Evolutionary conservation across 2,888 invertebrate genomes (phyloP), one percentile per base, ranked within the genome.

Genomic region (Chalcis sispes): DNA sequence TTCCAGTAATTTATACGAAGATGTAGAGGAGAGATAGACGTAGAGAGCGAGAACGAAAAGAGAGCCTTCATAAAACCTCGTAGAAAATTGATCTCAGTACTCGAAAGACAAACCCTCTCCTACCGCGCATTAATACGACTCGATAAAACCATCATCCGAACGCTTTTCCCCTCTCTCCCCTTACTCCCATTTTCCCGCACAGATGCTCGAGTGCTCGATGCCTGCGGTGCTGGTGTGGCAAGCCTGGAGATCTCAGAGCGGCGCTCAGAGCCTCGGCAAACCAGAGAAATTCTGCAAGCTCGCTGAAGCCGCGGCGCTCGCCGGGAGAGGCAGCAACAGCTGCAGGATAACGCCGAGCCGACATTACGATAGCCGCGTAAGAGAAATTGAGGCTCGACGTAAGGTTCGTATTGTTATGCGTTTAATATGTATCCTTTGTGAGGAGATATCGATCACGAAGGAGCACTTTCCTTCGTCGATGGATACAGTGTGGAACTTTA

Each of bases 141-240:
- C 59, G 59, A 48, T 69, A 69, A 69, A 65, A 8, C 42, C 20
- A 48, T 29, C 32, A n/a, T 4, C 15, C 13, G 1, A 27, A 4
- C 23, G 20, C 13, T 20, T 23, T 40, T 13, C 7, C 13, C 25
- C 48, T 29, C 1, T 13, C 10, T 48, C 25, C 27, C 15, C 13
- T 29, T 15, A 50, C 32, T 20, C 36, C 1, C n/a, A 25, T 50
- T 25, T 48, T 32, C 4, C 7, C 4, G 1, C 5, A 65, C 89
- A 91, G 69, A 89, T 91, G 80, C 87, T 93, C 71, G 92, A 93
- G 84, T 90, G 90, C 79, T 91, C 92, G 7, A 90, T 93, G 78
- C 93, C 93, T 0, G 92, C 92, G 0, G 87, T 93, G 69, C 90
- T 93, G 82, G 90, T 91, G 27, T 93, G 91, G 90, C 92, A 93